Evolutionary conservation across 2,113 vertebrate genomes (phyloP), one percentile per base, ranked within the genome.

Genomic region (Riparia riparia): DNA sequence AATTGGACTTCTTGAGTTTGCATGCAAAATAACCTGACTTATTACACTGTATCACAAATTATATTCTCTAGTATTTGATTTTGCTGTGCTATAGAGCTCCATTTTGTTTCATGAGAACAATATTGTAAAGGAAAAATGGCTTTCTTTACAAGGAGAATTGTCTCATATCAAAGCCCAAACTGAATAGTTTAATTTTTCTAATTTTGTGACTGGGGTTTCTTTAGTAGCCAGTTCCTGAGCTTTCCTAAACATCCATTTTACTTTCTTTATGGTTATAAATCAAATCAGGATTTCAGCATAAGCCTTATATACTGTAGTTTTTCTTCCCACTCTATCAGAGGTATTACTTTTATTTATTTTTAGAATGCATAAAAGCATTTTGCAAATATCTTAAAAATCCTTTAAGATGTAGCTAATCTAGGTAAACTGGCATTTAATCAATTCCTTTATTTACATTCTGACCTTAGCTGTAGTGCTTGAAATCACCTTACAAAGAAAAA

Each of bases 361-460:
- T 80, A 83, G 39, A 58, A 84, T 14, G 14, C 26, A 25, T 47
- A n/a, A 86, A 83, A 93, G 13, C 9, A n/a, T 90, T 93, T 79
- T 74, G 25, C 74, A 70, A 68, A 39, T 81, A 28, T 91, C 60
- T 74, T 81, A 72, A 89, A 80, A 74, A 92, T 92, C 51, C 69
- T 86, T 91, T 89, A 83, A 84, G 51, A 64, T 0, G 0, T 18
- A 71, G 24, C 34, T 92, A 86, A 92, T 92, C 72, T 83, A 44
- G 15, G 41, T 64, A 83, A 96, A 74, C 60, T 91, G 86, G 74
- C 77, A 92, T 91, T 82, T 92, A 95, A 91, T 95, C 68, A 84
- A 81, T 95, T 81, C 70, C 39, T 83, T 88, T 94, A 91, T 96
- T 91, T 95, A 79, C 44, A 74, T 92, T 92, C 72, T 91, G 77